Evolutionary conservation across 2,797 vertebrate genomes (phyloP).

Genomic region (Arctocebus calabarensis): DNA sequence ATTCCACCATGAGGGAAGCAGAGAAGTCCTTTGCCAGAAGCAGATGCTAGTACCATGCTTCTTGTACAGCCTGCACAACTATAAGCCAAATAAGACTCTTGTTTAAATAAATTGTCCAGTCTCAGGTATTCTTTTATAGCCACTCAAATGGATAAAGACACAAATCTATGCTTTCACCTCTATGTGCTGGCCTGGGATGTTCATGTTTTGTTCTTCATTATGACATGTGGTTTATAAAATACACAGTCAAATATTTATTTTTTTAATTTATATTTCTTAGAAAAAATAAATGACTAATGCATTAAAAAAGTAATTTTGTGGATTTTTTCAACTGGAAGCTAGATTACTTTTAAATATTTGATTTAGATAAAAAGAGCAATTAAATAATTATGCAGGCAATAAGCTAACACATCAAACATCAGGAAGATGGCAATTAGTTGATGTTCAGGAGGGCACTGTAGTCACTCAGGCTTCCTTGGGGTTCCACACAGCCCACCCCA

Average conservation of each 20-base stretch:
- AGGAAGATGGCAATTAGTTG: not conserved
- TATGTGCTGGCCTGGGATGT: not conserved
- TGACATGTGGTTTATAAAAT: not conserved
- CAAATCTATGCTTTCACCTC: not conserved
- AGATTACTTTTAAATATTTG: slow-evolving; percentile 40
- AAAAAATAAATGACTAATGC: not conserved
- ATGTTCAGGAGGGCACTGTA: not conserved
- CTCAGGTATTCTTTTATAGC: not conserved
- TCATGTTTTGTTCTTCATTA: not conserved
- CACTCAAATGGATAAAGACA: no score
- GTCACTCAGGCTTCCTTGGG: not conserved
- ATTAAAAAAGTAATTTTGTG: not conserved
- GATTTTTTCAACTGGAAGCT: slow-evolving; percentile 12
- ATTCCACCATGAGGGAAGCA: not conserved
- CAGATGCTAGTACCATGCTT: not conserved
- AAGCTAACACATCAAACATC: not conserved
- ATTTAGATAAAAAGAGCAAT: slow-evolving; percentile 26
- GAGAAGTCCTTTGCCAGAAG: not conserved
- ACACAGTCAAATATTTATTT: not conserved
- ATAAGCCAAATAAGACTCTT: not conserved
- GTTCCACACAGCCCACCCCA: fast-evolving
- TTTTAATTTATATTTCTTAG: not conserved
- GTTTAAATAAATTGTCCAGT: not conserved
- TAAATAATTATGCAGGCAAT: not conserved
- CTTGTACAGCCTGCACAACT: not conserved